phyloP scores from a whole-genome alignment of 2,113 vertebrate species.

The Abramis brama region DNA sequence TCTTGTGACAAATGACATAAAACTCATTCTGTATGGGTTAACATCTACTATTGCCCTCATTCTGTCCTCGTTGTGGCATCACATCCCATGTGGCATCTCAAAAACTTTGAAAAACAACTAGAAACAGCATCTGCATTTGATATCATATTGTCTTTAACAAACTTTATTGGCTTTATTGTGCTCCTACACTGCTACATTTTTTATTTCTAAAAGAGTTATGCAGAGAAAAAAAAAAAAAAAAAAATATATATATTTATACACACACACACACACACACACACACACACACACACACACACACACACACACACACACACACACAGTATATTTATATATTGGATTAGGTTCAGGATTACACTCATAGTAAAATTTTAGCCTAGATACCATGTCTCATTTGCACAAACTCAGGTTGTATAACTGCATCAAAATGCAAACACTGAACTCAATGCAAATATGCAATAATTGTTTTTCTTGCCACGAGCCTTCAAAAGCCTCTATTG shows the following conservation, averaged over 20 bases:
- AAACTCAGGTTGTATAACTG: neutral
- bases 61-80: slow-evolving; percentile 16
- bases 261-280: too few species aligned
- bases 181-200: too few species aligned
- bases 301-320: too few species aligned
- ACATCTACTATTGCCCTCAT: slow-evolving; percentile 48
- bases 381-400: too few species aligned
- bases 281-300: too few species aligned
- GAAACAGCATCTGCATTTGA: neutral
- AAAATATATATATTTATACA: too few species aligned
- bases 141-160: neutral
- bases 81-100: neutral
- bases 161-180: too few species aligned
- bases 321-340: too few species aligned
- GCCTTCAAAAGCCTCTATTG: neutral
- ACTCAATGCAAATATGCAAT: neutral
- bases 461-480: neutral
- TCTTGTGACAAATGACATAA: slow-evolving; percentile 33
- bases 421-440: slow-evolving; percentile 4
- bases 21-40: neutral
- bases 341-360: neutral
- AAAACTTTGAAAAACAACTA: neutral
- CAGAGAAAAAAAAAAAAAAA: too few species aligned
- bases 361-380: neutral
- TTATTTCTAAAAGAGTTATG: too few species aligned